Conservation (phyloP, 1,140 invertebrate genomes). For the Pararge aegeria region DNA sequence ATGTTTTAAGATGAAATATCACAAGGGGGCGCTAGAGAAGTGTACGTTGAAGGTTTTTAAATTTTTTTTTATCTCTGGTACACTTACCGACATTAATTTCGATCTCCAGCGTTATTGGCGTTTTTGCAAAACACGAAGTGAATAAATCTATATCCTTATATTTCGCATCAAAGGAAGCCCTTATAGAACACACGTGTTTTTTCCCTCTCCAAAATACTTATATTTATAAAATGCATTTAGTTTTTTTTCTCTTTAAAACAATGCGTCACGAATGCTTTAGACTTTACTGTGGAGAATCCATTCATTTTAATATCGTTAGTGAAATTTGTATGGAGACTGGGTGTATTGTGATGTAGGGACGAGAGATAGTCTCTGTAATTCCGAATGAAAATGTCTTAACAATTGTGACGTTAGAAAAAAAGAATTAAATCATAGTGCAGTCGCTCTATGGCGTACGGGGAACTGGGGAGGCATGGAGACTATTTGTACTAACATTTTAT, state of each 20-base stretch:
- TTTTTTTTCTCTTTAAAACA: constrained; percentile 7
- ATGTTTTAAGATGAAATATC: no score
- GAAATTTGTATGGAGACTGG: constrained; percentile 10
- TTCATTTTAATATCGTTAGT: constrained; percentile 10
- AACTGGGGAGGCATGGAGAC: background rate
- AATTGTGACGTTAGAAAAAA: constrained; percentile 6
- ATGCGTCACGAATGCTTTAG: constrained; percentile 3
- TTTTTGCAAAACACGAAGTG: no score
- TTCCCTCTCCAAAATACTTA: background rate
- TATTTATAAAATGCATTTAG: constrained; percentile 1
- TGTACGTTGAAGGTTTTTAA: no score
- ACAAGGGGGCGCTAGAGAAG: no score
- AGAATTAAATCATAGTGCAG: constrained; percentile 6
- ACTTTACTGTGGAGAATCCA: constrained; percentile 2
- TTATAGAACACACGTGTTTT: constrained; percentile 19
- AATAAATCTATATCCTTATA: no score
- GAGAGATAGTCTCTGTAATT: constrained; percentile 2
- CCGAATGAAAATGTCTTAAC: constrained; percentile 3
- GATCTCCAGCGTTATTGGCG: no score
- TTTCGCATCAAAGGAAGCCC: no score
- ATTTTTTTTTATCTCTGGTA: no score
- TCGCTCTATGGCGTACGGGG: background rate
- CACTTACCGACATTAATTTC: no score
- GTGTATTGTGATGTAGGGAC: background rate
- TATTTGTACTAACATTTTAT: background rate